Evolutionary conservation across 2,797 vertebrate species (phyloP), one percentile per base, ranked within the genome.

Genomic region (Orestias chungarensis): DNA sequence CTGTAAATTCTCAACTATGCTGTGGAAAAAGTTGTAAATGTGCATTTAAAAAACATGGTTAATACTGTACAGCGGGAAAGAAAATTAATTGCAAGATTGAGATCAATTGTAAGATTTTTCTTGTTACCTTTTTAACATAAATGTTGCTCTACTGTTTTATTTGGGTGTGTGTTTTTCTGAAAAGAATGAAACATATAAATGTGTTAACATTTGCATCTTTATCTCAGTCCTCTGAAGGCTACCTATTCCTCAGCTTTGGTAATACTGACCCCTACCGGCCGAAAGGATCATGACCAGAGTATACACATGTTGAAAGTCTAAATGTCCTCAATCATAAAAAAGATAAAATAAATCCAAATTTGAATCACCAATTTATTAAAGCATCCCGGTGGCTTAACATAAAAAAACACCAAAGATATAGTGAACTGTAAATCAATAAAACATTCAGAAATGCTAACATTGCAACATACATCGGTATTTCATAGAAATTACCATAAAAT

Each of bases 291-390:
- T 79, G 20, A 75, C 66, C 10, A 72, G 35, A 64, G 2, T 1
- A 8, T 59, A 4, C 12, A n/a, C n/a, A n/a, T n/a, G n/a, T n/a
- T n/a, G n/a, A n/a, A n/a, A n/a, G n/a, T n/a, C n/a, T n/a, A n/a
- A n/a, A n/a, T n/a, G n/a, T n/a, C n/a, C n/a, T n/a, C n/a, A n/a
- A n/a, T n/a, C n/a, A n/a, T n/a, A n/a, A n/a, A 20, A 75, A 11
- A 64, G 11, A 5, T 23, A 2, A 31, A 7, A 57, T 33, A 17
- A 31, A 54, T 23, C 70, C 0, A 11, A 23, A 62, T 42, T 68
- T 84, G 66, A 15, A 81, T 68, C 70, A 84, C 29, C 82, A 64
- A 84, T 89, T 85, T 92, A 91, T 89, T 92, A 20, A 86, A 52
- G 57, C 49, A 80, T 64, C 57, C 47, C 42, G 72, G 80, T 76